Base-by-base conservation (phyloP, 2,888 invertebrate genomes). In the Galerucella nymphaeae region DNA sequence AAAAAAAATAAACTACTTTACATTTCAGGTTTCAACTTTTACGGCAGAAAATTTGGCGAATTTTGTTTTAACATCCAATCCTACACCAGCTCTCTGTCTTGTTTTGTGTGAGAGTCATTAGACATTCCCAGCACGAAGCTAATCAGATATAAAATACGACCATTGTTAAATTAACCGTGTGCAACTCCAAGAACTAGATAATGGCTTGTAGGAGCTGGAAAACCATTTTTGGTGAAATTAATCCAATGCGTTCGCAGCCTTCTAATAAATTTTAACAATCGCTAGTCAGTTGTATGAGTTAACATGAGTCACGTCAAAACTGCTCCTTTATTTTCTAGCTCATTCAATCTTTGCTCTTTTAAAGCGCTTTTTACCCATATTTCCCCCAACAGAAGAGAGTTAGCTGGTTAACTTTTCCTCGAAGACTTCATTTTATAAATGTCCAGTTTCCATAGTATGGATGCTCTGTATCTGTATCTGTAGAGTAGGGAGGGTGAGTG, bases 131-230 rank as follows among this genome's bases (percentile, higher is more conserved):
- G 75, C 81, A 79, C 80, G 80, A 64, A 73, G 73, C 77, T 80
- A 80, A 81, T 81, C 79, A 80, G 76, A 78, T 78, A 79, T 78
- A 80, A 80, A 80, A 80, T 79, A 78, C 80, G 76, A 76, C 74
- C 73, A 73, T 71, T 75, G 79, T 80, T 79, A 77, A 80, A 80
- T 80, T 80, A 79, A 79, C 77, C 79, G 77, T 76, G 77, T 74
- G 61, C 70, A 71, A 75, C 75, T 74, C 77, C 77, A 78, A 80
- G 79, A 80, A 80, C 74, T 78, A 78, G 78, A 78, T 80, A 77
- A 80, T 79, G 73, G 79, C 77, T 18, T 67, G 62, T 58, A 67
- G 63, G 57, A 72, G 62, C 67, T 58, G 45, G 30, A 63, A 50
- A 57, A 71, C 67, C 53, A 45, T 48, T 68, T 68, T 65, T 68